phyloP scores from a whole-genome alignment of 1,140 invertebrate genomes.

The Aplysia californica region DNA sequence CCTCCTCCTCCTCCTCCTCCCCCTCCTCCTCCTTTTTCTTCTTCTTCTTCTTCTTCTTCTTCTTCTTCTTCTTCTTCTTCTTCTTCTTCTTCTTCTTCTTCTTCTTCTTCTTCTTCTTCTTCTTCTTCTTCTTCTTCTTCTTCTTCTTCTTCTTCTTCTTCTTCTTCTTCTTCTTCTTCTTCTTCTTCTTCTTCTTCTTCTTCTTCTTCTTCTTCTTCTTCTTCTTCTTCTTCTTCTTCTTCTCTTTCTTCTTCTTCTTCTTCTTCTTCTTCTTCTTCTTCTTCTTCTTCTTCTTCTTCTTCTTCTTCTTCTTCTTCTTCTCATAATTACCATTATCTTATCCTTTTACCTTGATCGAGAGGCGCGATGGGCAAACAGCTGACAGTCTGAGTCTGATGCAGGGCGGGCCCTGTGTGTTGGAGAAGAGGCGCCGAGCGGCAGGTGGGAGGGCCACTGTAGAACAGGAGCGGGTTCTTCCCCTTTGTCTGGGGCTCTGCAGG shows the following conservation, averaged over 20 bases:
- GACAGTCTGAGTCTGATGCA: too few relatives aligned
- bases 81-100: not conserved
- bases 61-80: not conserved
- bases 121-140: not conserved
- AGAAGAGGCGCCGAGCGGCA: too few relatives aligned
- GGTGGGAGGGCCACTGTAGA: too few relatives aligned
- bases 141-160: not conserved
- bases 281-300: not conserved
- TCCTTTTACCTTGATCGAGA: too few relatives aligned
- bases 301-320: not conserved
- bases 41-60: not conserved
- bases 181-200: not conserved
- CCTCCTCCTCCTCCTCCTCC: not conserved
- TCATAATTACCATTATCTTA: too few relatives aligned
- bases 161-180: not conserved
- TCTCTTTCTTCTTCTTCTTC: not conserved
- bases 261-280: not conserved
- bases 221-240: not conserved
- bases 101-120: not conserved
- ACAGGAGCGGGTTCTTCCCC: too few relatives aligned
- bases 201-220: not conserved
- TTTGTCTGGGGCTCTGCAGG: too few relatives aligned
- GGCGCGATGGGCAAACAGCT: too few relatives aligned
- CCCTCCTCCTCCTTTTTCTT: not conserved
- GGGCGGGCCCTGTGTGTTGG: too few relatives aligned